Evolutionary conservation across 2,888 invertebrate genomes (phyloP), one percentile per base, ranked within the genome.

Genomic region (Cantharis flavilabris): DNA sequence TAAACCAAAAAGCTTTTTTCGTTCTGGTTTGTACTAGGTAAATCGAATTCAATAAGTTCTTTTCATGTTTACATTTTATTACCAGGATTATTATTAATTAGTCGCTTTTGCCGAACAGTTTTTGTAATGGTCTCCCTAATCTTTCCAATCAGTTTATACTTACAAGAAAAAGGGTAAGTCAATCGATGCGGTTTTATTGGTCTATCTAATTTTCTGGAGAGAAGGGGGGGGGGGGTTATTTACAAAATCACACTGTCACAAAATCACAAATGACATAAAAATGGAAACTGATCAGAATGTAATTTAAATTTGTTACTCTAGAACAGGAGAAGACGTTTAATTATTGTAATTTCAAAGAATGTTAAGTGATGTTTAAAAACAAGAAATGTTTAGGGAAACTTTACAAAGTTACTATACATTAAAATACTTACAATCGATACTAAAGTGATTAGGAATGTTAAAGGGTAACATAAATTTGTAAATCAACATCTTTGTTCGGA

Each of bases 401-500:
- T 67, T 67, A 67, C 20, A 23, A 67, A 65, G 9, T 65, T 65
- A 23, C 20, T 11, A 64, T 64, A 65, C 20, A 65, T 23, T 67
- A 20, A 26, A 20, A 23, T 67, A n/a, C 23, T 18, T 26, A 20
- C 65, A 49, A 49, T 26, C 65, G n/a, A n/a, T 67, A 67, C 65
- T 16, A 64, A 16, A 64, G 64, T 23, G 26, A 67, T 67, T 67
- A 67, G 26, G 26, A 49, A 49, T 49, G 49, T 18, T 23, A 67
- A 67, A 67, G 26, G 65, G 23, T 65, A 73, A 64, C 78, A 76
- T 78, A 78, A 78, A 78, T 78, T 78, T 78, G 69, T 74, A 78
- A 76, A 76, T 71, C 78, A 76, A 78, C 78, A 78, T 76, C 78
- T 78, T 78, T 74, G 78, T 78, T 76, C 67, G 70, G 73, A 71